Conservation (phyloP, 1,140 invertebrate genomes). For the Druon quercuslanigerum region DNA sequence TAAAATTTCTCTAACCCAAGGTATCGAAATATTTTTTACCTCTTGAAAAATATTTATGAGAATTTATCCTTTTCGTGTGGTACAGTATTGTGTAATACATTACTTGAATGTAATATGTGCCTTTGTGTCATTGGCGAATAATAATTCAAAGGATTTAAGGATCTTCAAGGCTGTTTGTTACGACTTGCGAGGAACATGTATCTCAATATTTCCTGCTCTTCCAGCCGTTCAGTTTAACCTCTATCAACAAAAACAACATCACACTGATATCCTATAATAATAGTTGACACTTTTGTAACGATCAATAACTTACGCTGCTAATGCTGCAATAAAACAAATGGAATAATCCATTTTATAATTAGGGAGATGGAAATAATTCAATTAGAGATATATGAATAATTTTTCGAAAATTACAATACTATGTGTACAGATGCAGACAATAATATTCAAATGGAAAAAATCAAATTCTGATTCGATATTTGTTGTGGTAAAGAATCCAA, state of each 20-base stretch:
- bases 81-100: background rate
- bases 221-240: background rate
- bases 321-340: background rate
- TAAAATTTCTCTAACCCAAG: too few species aligned
- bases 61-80: background rate
- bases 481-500: too few species aligned
- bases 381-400: background rate
- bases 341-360: background rate
- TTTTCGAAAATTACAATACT: background rate
- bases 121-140: background rate
- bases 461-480: too few species aligned
- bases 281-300: too few species aligned
- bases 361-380: background rate
- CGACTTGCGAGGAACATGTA: background rate
- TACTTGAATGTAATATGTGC: background rate
- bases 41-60: too few species aligned
- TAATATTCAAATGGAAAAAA: too few species aligned
- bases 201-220: conserved; percentile 12
- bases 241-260: too few species aligned
- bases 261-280: too few species aligned
- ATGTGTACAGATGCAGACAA: too few species aligned
- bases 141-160: conserved; percentile 20
- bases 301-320: too few species aligned
- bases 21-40: too few species aligned
- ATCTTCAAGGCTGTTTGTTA: conserved; percentile 22